A percentile compares a stretch with the other conserved stretches of the same genome.
Evolutionary conservation across 1,140 invertebrate genomes (phyloP).

Genomic region (Drosophila tsacasi): DNA sequence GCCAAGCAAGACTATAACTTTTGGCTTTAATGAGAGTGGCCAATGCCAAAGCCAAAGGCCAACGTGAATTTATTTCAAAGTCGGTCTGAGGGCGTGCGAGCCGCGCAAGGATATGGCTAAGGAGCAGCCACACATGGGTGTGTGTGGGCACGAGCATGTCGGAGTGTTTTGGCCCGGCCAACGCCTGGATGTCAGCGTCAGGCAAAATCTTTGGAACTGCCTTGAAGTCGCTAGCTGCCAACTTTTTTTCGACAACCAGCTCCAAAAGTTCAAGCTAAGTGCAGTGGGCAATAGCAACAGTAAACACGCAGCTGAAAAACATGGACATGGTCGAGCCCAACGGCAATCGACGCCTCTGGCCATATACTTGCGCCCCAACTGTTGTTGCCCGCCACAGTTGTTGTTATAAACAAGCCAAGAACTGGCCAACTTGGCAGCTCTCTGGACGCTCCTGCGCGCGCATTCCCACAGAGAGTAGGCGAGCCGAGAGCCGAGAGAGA

Average conservation of each 20-base stretch:
- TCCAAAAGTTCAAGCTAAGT: constrained; percentile 69
- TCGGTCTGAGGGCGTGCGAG: constrained; percentile 60
- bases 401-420: constrained; percentile 72
- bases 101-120: constrained; percentile 22
- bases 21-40: constrained; percentile 66
- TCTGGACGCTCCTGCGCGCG: constrained; percentile 65
- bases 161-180: constrained; percentile 56
- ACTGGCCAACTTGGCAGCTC: constrained; percentile 51
- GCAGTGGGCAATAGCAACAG: constrained; percentile 55
- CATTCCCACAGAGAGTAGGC: constrained; percentile 33
- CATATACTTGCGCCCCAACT: constrained; percentile 47
- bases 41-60: constrained; percentile 71
- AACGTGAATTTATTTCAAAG: constrained; percentile 75
- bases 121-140: constrained; percentile 15
- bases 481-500: constrained; percentile 11
- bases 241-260: constrained; percentile 57
- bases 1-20: constrained; percentile 61
- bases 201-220: constrained; percentile 65
- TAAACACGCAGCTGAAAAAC: constrained; percentile 39
- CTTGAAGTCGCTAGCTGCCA: constrained; percentile 69
- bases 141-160: constrained; percentile 21
- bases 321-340: constrained; percentile 32
- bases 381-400: constrained; percentile 44
- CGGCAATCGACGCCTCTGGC: constrained; percentile 29
- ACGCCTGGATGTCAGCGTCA: constrained; percentile 56